Evolutionary conservation across 37 sponge, comb jelly and placozoan species (phyloP).

Genomic region (Dysidea cf. avara): DNA sequence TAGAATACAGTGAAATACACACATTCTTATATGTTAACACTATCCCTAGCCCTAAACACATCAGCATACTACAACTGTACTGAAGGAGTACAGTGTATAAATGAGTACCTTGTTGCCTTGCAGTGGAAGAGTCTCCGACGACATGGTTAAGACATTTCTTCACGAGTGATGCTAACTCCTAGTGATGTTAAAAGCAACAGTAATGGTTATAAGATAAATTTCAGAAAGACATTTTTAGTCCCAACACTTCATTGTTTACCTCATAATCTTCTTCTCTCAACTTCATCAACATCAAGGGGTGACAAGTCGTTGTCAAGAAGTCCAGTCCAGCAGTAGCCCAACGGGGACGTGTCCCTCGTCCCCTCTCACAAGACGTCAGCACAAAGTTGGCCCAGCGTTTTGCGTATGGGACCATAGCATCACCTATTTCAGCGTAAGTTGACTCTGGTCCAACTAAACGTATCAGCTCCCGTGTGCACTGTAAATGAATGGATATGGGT

Average conservation of each 20-base stretch:
- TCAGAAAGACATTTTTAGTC: too few species aligned
- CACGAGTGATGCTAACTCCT: too few species aligned
- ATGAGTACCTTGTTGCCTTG: too few species aligned
- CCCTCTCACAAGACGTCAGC: constrained; percentile 58
- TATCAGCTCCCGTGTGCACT: constrained; percentile 50
- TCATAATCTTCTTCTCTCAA: constrained; percentile 48
- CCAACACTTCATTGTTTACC: constrained; percentile 37
- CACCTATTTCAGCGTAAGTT: constrained; percentile 50
- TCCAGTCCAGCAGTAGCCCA: constrained; percentile 78
- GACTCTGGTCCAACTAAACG: constrained; percentile 68
- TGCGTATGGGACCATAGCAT: constrained; percentile 38
- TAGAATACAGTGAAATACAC: constrained; percentile 1
- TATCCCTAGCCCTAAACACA: too few species aligned
- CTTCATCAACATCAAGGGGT: constrained; percentile 40
- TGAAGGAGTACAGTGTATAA: too few species aligned
- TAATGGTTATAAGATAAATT: too few species aligned
- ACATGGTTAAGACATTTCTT: constrained; percentile 60
- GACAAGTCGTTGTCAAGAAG: constrained; percentile 64
- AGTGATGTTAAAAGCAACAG: too few species aligned
- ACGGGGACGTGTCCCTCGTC: constrained; percentile 62
- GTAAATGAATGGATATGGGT: not conserved
- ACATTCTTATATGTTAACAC: not conserved
- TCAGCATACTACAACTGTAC: too few species aligned
- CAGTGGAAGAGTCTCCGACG: constrained; percentile 47
- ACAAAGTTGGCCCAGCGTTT: constrained; percentile 74